Base-by-base conservation (phyloP, 2,797 vertebrate genomes). In the Champsocephalus gunnari region DNA sequence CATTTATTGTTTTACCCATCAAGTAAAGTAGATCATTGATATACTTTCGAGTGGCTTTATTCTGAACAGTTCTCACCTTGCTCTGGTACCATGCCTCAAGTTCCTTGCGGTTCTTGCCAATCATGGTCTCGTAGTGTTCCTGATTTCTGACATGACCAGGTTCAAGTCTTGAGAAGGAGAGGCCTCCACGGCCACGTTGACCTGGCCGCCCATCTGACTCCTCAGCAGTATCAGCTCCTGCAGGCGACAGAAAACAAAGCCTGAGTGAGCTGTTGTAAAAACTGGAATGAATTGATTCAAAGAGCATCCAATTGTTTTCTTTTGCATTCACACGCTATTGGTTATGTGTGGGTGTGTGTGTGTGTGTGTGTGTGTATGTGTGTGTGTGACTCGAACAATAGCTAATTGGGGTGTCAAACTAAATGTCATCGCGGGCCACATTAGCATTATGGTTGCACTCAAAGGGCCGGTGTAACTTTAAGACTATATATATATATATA, bases 171-270 rank as follows among this genome's bases (percentile, higher is more conserved):
- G 53, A 0, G 95, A 93, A 0, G 96, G 95, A 7, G 92, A 85
- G 0, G 96, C 95, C 0, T 98, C 96, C 91, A 98, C 95, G 57
- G 94, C 90, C 87, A 99, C 97, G 0, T 95, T 96, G 77, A 98
- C 94, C 38, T 97, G 95, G 2, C 94, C 95, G 0, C 94, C 86
- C 81, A 93, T 81, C 77, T 96, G 95, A 76, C 92, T 86, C 55
- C 90, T 92, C 70, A 96, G 50, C 66, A 89, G 32, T 0, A n/a
- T 79, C 89, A 97, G 66, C 55, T 97, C 96, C 96, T 97, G 73
- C 66, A 83, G 17, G 65, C 49, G 24, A 69, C 60, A 87, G 50
- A 77, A 13, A 32, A 1, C 49, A 87, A 78, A 13, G 53, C 2
- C 38, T 68, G 47, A 48, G 34, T 81, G 50, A 77, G 73, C n/a